Percentiles rank a stretch among this genome's conserved stretches.
phyloP scores from a whole-genome alignment of 2,113 vertebrate species.

The Anoplopoma fimbria region DNA sequence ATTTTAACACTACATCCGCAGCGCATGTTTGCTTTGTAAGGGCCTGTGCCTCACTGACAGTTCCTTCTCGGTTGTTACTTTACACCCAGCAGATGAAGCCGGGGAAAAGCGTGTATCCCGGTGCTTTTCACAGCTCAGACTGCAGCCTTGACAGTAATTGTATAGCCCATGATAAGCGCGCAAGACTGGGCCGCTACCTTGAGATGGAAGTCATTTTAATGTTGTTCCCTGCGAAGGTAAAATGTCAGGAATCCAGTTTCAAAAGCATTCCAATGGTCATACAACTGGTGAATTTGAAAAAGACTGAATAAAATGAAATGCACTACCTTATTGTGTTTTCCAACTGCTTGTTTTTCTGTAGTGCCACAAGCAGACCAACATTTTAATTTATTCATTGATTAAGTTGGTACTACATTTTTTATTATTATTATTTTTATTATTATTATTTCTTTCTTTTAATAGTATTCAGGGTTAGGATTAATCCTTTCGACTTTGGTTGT shows the following conservation, averaged over 20 bases:
- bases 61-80: constrained; percentile 8
- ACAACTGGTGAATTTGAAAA: constrained; percentile 3
- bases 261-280: not conserved
- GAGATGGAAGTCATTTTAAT: constrained; percentile 58
- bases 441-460: not conserved
- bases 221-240: constrained; percentile 33
- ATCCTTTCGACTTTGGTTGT: not conserved
- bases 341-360: not conserved
- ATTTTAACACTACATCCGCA: constrained; percentile 12
- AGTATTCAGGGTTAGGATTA: not conserved
- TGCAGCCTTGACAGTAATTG: constrained; percentile 70
- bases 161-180: constrained; percentile 51
- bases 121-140: constrained; percentile 31
- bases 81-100: constrained; percentile 3
- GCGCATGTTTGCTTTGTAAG: constrained; percentile 24
- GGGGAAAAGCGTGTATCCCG: constrained; percentile 32
- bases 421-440: too few species aligned
- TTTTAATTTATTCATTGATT: not conserved
- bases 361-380: not conserved
- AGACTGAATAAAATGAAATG: not conserved
- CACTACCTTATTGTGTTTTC: not conserved
- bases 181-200: constrained; percentile 38
- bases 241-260: constrained; percentile 18
- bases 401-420: not conserved
- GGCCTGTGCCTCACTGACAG: constrained; percentile 36